Conservation (phyloP, 2,888 invertebrate genomes). For the Latrodectus hesperus region DNA sequence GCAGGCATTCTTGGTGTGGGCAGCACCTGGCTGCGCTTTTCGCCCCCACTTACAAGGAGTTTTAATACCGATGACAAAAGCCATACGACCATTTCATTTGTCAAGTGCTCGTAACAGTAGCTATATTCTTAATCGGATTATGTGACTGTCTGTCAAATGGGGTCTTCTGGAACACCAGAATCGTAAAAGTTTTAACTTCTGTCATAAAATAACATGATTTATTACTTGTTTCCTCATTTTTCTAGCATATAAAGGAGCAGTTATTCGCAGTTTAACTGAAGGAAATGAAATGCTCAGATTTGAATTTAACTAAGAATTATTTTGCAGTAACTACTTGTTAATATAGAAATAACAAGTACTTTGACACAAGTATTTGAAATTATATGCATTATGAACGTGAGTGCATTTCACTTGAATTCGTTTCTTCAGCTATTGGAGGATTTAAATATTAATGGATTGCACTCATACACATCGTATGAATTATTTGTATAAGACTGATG, state of each 20-base stretch:
- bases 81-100: slow-evolving; percentile 2
- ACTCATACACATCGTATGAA: too few species aligned
- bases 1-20: not conserved
- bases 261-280: too few species aligned
- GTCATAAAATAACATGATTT: not conserved
- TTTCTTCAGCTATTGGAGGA: too few species aligned
- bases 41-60: not conserved
- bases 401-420: too few species aligned
- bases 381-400: too few species aligned
- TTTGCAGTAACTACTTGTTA: too few species aligned
- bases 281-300: too few species aligned
- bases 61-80: slow-evolving; percentile 2
- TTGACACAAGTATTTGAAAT: too few species aligned
- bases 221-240: not conserved
- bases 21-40: not conserved
- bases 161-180: not conserved
- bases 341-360: too few species aligned
- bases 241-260: not conserved
- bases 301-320: too few species aligned
- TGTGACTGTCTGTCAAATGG: not conserved
- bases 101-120: slow-evolving; percentile 5
- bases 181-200: not conserved
- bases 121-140: slow-evolving; percentile 5
- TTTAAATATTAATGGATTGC: too few species aligned
- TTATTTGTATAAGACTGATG: too few species aligned